phyloP scores from a whole-genome alignment of 2,888 invertebrate species.

The Celastrina argiolus region DNA sequence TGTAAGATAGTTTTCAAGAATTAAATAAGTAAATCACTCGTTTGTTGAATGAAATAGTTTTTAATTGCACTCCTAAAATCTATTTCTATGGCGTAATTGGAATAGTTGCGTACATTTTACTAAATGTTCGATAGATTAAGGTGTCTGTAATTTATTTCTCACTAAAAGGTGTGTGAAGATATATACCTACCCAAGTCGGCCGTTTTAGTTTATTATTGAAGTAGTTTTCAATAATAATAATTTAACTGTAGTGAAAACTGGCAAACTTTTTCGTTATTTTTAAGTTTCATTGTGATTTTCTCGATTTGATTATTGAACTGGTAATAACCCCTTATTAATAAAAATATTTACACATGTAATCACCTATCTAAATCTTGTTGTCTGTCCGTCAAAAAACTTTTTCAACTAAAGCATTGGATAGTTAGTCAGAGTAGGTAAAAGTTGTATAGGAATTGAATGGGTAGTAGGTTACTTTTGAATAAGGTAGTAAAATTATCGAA shows the following conservation, averaged over 20 bases:
- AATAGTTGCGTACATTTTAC: not conserved
- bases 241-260: not conserved
- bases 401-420: no score
- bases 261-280: not conserved
- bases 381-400: no score
- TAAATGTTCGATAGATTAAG: not conserved
- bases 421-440: no score
- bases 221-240: not conserved
- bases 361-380: no score
- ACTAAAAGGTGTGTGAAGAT: not conserved
- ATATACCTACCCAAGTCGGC: not conserved
- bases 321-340: no score
- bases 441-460: no score
- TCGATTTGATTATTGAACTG: not conserved
- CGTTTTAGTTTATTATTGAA: not conserved
- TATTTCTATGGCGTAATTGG: not conserved
- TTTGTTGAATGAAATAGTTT: not conserved
- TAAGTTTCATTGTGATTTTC: not conserved
- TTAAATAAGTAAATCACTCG: not conserved
- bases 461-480: no score
- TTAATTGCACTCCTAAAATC: not conserved
- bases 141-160: not conserved
- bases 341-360: no score
- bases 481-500: no score
- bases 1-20: not conserved